A percentile compares a stretch with the other conserved stretches of the same genome.
These are phyloP conservation scores for Caenorhabditis elegans DNA, from an alignment of 1,140 invertebrate genomes.

Conservation along the genomic window WBcel235 BX284605.5:9323501-9324000, in stretches of 20 bases:
- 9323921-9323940: neutral
- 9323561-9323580: neutral
- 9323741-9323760: neutral
- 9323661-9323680: neutral
- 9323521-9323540: neutral
- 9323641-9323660: neutral
- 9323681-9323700: neutral
- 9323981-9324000: neutral
- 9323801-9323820: neutral
- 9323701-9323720: neutral
- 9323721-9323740: neutral
- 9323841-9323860: neutral
- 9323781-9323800: neutral
- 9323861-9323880: neutral
- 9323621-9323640: too few relatives aligned
- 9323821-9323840: neutral
- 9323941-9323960: neutral
- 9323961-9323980: neutral
- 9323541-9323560: neutral
- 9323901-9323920: too few relatives aligned
- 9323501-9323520: neutral
- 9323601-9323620: too few relatives aligned
- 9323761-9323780: slow-evolving; percentile 3
- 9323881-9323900: too few relatives aligned
- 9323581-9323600: neutral